Base-by-base conservation (phyloP, 2,888 invertebrate genomes). In the Elmis aenea region DNA sequence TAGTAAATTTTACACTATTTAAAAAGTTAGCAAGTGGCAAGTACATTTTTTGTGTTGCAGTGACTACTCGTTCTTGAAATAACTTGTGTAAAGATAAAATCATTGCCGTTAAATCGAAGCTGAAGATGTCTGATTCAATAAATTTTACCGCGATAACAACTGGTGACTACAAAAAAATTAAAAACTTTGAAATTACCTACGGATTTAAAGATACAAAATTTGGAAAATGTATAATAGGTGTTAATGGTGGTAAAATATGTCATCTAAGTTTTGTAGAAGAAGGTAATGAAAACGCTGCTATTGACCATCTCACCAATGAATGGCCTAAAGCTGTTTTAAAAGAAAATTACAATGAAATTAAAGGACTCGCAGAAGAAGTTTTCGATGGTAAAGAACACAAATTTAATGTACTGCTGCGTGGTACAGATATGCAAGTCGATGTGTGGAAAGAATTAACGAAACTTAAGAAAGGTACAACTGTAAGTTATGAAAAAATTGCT, bases 401-500 rank as follows among this genome's bases (percentile, higher is more conserved):
- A 10, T 14, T 60, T 3, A 45, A 58, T 13, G 26, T 64, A 1
- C 32, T 58, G 13, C 33, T 67, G 8, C 57, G 54, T 33, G 66
- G 67, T 12, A 64, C 64, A 1, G 55, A 58, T 3, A 57, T 66
- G 36, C 58, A 67, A 38, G 44, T 60, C 4, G 43, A 48, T 13
- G 64, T 66, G 3, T 67, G 66, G 66, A 57, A 62, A 38, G 55
- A 58, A 13, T 31, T 67, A 30, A 40, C 48, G 5, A 51, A 56
- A 2, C 41, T 66, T 13, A 44, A 54, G 32, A 46, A 42, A 33
- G 67, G 67, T 15, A 43, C 49, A 3, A 66, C 64, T 8, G 44
- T 47, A 1, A 59, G 51, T 45, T 67, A 67, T 38, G 54, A 60
- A 34, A 53, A 57, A 21, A 48, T 67, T 20, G 66, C 66, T 2